phyloP scores from a whole-genome alignment of 2,888 invertebrate species.

The Crematogaster levior region DNA sequence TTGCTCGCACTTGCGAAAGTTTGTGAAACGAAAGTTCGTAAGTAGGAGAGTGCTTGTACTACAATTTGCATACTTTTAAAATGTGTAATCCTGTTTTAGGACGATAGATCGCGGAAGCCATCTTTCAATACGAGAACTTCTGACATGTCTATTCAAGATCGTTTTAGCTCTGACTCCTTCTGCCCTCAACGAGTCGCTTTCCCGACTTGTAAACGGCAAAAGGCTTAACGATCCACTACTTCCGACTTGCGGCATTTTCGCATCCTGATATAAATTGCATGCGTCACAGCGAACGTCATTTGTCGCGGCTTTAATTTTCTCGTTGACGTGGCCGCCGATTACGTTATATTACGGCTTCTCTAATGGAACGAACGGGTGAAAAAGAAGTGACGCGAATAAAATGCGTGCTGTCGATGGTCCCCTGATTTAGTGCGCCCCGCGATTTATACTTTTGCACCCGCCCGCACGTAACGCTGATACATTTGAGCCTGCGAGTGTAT shows the following conservation, averaged over 20 bases:
- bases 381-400: conserved; percentile 55
- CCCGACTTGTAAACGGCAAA: background rate
- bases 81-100: conserved; percentile 35
- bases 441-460: conserved; percentile 64
- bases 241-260: background rate
- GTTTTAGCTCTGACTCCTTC: background rate
- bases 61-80: conserved; percentile 41
- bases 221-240: background rate
- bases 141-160: conserved; percentile 14
- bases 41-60: background rate
- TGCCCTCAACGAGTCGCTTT: background rate
- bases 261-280: background rate
- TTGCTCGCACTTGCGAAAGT: background rate
- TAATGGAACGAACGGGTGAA: conserved; percentile 56
- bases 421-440: conserved; percentile 62
- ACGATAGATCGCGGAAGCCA: conserved; percentile 8
- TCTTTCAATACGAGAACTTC: conserved; percentile 36
- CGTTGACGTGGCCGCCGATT: conserved; percentile 51
- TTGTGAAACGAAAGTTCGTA: conserved; percentile 29
- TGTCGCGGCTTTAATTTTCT: conserved; percentile 64
- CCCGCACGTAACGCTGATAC: conserved; percentile 41
- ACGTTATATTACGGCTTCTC: conserved; percentile 59
- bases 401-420: conserved; percentile 60
- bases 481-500: conserved; percentile 37
- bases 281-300: conserved; percentile 41